A percentile compares a stretch with the other conserved stretches of the same genome.
Conservation (phyloP, 2,797 vertebrate genomes). For the Crenuchus spilurus region DNA sequence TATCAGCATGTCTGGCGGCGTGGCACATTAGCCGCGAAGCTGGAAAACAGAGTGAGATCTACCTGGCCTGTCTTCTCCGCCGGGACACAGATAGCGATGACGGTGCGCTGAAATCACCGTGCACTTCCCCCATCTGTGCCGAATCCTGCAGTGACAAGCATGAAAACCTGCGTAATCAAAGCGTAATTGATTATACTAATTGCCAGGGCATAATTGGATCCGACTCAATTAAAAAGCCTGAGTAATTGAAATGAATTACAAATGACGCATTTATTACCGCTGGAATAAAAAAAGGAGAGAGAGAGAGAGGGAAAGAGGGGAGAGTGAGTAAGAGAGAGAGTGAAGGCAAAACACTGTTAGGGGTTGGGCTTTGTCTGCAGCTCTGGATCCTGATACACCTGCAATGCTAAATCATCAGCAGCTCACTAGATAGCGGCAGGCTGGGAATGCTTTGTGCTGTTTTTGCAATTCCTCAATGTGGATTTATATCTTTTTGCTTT, state of each 20-base stretch:
- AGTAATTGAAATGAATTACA: conserved; percentile 81
- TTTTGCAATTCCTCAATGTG: conserved; percentile 86
- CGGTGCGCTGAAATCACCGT: conserved; percentile 61
- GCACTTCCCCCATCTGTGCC: conserved; percentile 73
- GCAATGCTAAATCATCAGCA: conserved; percentile 83
- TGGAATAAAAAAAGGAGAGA: conserved; percentile 50
- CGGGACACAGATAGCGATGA: conserved; percentile 61
- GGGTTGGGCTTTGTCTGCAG: conserved; percentile 61
- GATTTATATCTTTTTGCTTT: conserved; percentile 86
- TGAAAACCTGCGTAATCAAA: conserved; percentile 69
- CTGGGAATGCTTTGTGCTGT: conserved; percentile 85
- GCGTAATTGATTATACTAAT: conserved; percentile 85
- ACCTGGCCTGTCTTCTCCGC: conserved; percentile 55
- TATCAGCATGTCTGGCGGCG: conserved; percentile 55
- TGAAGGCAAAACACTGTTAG: conserved; percentile 46
- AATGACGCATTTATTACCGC: conserved; percentile 65
- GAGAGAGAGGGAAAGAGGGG: background rate
- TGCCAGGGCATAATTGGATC: conserved; percentile 83
- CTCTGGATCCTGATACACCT: conserved; percentile 73
- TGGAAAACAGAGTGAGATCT: conserved; percentile 56
- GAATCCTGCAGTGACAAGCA: conserved; percentile 78
- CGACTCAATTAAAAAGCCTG: conserved; percentile 82
- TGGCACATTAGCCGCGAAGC: conserved; percentile 48
- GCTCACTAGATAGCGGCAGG: conserved; percentile 75
- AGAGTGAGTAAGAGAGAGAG: conserved; percentile 30